Evolutionary conservation across 2,888 invertebrate genomes (phyloP), one percentile per base, ranked within the genome.

Genomic region (Frankliniella fusca): DNA sequence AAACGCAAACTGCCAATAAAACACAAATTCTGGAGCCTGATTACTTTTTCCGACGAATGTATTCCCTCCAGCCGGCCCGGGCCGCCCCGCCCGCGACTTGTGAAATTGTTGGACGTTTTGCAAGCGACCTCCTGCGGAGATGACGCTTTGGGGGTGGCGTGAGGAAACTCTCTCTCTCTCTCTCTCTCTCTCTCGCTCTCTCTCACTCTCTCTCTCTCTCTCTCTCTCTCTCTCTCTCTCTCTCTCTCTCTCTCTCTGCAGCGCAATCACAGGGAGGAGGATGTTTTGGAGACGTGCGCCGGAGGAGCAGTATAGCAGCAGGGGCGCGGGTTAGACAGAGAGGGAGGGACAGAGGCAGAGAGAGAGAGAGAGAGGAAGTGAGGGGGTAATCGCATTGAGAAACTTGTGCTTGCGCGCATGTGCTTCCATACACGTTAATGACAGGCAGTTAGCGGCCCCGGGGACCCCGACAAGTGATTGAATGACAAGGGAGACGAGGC

Each of bases 361-460:
- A 54, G 54, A 54, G 54, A 7, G 15, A 61, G 61, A 8, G 61
- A n/a, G 7, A 7, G 20, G 61, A 10, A 10, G 70, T 12, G 70
- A 38, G 70, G 70, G 27, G 70, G 70, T 76, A 76, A 76, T 76
- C 70, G 70, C 70, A 76, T 76, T 76, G 70, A 27, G 23, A 76
- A 76, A 76, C n/a, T 23, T 76, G n/a, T 76, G 54, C 54, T 18
- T 54, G 70, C 70, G 23, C 27, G 70, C 70, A 76, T 76, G 70
- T 27, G 27, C 70, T 76, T n/a, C 70, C 70, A 76, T 27, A 76
- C 70, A 27, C 70, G 70, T 76, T 76, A 76, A 76, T 76, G 70
- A 76, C 70, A 27, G 10, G 70, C 70, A 76, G 70, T 76, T 76
- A 76, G 70, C 61, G 61, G 38, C 38, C 38, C 38, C n/a, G n/a